Evolutionary conservation across 2,797 vertebrate genomes (phyloP), one percentile per base, ranked within the genome.

Genomic region (Potorous gilbertii): DNA sequence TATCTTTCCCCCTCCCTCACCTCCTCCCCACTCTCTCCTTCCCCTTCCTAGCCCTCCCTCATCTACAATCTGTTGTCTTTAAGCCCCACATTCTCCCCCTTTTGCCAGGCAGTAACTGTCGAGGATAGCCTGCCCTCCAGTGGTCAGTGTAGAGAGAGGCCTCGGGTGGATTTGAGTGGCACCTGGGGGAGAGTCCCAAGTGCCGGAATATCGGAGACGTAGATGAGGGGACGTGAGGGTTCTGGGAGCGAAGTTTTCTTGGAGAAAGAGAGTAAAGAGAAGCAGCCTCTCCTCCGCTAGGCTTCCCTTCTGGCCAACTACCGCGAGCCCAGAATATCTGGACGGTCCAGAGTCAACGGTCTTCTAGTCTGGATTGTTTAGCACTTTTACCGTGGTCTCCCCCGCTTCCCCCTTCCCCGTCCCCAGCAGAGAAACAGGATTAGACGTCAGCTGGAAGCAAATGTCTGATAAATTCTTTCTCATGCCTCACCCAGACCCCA

Each of bases 81-180:
- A 18, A 46, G 74, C 18, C 16, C 2, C 66, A 40, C 16, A 74
- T 40, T 74, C n/a, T 74, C 8, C 12, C 4, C 66, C 66, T 40
- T 74, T 74, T 21, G n/a, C 66, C 21, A 74, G 55, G 18, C 0
- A 50, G 46, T 55, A 95, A 93, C 87, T 74, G 54, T 59, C 6
- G 29, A 59, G 62, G 91, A n/a, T 40, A 91, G n/a, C 54, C 11
- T 55, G 89, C 95, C 94, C 55, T 54, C 97, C 93, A 28, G 95
- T 96, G 98, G 96, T 90, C 95, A 92, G 13, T 2, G 0, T 3
- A 2, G 55, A 90, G 55, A 95, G 95, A 66, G 28, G 90, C 97
- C 59, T 0, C 5, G 0, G 0, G 50, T 8, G 5, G 66, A 81
- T 11, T 46, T 27, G 74, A 27, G 52, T 81, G 74, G 8, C 11